These are phyloP conservation scores for Drosophila multiciliata DNA, from an alignment of 2,888 invertebrate species.

Conservation along the genomic window DNA sequence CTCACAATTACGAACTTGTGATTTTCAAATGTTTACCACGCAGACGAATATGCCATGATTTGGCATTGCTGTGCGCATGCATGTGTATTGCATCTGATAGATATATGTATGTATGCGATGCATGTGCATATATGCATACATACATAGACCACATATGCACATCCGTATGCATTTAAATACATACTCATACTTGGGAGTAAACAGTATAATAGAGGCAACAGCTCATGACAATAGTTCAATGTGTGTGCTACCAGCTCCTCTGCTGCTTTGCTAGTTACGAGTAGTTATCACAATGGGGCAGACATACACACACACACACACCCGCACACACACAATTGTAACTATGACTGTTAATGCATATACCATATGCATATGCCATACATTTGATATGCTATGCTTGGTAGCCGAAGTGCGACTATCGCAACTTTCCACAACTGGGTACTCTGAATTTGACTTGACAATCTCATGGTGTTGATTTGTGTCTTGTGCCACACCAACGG, in stretches of 20 bases:
- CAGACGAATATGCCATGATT: conserved; percentile 16
- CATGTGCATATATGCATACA: conserved; percentile 1
- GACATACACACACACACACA: conserved; percentile 3
- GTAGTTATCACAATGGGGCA: conserved; percentile 52
- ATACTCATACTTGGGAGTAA: conserved; percentile 40
- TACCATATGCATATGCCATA: neutral
- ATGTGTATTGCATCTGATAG: conserved; percentile 10
- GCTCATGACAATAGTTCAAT: conserved; percentile 65
- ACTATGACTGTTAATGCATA: conserved; percentile 14
- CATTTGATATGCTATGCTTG: conserved; percentile 44
- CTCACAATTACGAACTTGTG: conserved; percentile 50
- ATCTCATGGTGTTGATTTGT: conserved; percentile 71
- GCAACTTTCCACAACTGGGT: conserved; percentile 60
- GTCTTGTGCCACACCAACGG: conserved; percentile 64
- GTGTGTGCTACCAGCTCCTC: conserved; percentile 42
- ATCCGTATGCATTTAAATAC: neutral
- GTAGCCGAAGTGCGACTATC: conserved; percentile 46
- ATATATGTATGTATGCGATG: conserved; percentile 2
- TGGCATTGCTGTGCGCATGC: conserved; percentile 11
- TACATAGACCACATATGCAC: conserved; percentile 2
- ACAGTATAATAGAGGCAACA: conserved; percentile 62
- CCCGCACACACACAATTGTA: neutral
- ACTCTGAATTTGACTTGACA: conserved; percentile 70
- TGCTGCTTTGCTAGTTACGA: conserved; percentile 40
- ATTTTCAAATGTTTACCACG: conserved; percentile 47